Conservation (phyloP, 2,888 invertebrate species). For the Dynastes tityus region DNA sequence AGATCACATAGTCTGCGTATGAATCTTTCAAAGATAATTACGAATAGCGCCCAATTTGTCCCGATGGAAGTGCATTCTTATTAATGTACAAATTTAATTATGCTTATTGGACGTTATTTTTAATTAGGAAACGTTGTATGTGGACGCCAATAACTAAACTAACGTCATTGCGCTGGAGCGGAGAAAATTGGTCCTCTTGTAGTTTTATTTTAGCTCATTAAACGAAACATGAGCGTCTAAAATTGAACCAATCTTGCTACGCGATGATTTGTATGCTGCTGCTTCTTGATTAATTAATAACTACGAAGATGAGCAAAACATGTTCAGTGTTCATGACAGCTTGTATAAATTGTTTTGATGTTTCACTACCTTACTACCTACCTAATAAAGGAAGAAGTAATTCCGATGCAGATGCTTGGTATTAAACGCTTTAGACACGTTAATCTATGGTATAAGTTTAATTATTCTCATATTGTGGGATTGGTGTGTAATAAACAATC, state of each 20-base stretch:
- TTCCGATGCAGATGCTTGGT: background rate
- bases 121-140: slow-evolving; percentile 15
- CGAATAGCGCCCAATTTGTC: slow-evolving; percentile 1
- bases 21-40: slow-evolving; percentile 12
- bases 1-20: background rate
- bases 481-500: background rate
- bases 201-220: slow-evolving; percentile 15
- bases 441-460: background rate
- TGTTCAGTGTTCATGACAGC: background rate
- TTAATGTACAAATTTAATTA: slow-evolving; percentile 27
- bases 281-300: slow-evolving; percentile 17
- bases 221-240: slow-evolving; percentile 12
- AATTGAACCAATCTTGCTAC: slow-evolving; percentile 12
- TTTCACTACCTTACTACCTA: background rate
- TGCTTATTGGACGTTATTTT: slow-evolving; percentile 10
- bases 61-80: slow-evolving; percentile 15
- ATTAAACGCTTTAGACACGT: background rate
- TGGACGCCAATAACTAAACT: background rate
- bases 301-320: slow-evolving; percentile 10
- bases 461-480: background rate
- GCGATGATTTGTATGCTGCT: slow-evolving; percentile 5
- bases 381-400: background rate
- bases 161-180: background rate
- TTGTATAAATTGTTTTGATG: slow-evolving; percentile 5
- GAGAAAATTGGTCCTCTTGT: background rate